Percentiles rank a stretch among this genome's conserved stretches.
These are phyloP conservation scores for Agonopterix subpropinquella DNA, from an alignment of 2,888 invertebrate species.

Conservation along the genomic window DNA sequence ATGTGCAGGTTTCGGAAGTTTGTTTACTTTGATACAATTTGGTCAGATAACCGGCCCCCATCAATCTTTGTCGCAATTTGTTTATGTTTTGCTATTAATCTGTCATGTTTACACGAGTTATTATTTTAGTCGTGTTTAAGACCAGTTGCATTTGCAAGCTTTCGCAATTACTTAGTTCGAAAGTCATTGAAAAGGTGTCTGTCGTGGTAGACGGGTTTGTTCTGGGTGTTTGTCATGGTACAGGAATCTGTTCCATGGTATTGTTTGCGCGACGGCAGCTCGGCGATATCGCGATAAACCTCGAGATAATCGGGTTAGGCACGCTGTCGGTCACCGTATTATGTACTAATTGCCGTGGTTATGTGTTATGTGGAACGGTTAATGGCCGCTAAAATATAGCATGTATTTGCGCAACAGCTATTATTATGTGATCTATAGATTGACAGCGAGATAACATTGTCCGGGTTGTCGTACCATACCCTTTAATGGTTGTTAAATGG, in stretches of 20 bases:
- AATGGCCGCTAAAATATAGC: constrained; percentile 54
- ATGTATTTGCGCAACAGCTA: constrained; percentile 45
- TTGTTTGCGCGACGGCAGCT: constrained; percentile 29
- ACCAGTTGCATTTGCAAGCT: constrained; percentile 27
- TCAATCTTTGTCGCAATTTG: constrained; percentile 33
- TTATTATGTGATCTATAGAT: constrained; percentile 53
- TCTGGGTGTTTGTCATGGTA: constrained; percentile 45
- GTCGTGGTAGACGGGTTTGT: constrained; percentile 41
- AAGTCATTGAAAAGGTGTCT: constrained; percentile 32
- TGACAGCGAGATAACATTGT: constrained; percentile 53
- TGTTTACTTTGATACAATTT: constrained; percentile 37
- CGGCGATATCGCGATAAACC: constrained; percentile 51
- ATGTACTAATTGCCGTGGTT: constrained; percentile 63
- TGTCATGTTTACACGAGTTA: constrained; percentile 41
- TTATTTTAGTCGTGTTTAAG: constrained; percentile 29
- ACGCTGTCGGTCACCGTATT: constrained; percentile 64
- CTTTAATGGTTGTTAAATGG: constrained; percentile 9
- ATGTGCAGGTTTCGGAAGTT: constrained; percentile 25
- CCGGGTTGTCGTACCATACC: constrained; percentile 28
- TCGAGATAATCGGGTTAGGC: constrained; percentile 62
- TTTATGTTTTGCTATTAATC: constrained; percentile 20
- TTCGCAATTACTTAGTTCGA: constrained; percentile 34
- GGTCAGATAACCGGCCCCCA: constrained; percentile 25
- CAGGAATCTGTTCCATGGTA: constrained; percentile 52
- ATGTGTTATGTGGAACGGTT: constrained; percentile 54